Base-by-base conservation (phyloP, 2,113 vertebrate species). In the Camelus bactrianus region DNA sequence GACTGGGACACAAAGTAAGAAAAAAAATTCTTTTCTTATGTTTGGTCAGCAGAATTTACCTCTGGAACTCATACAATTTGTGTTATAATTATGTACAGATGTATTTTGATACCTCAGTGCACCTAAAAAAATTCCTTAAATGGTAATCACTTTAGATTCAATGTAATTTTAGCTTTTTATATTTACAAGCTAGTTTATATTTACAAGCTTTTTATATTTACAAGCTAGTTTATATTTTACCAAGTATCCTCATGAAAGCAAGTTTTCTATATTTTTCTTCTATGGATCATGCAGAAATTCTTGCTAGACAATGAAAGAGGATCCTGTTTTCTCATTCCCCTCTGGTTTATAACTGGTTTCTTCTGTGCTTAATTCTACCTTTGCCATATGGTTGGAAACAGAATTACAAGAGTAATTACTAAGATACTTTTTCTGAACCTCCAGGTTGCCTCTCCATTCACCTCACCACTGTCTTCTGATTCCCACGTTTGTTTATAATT, bases 191-290 rank as follows among this genome's bases (percentile, higher is more conserved):
- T 72, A 56, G 32, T 70, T 69, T 72, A 60, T 85, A 79, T 81
- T 93, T 75, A 38, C 38, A 38, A 93, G 35, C 19, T 83, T 92
- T 93, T 75, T 38, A 32, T 75, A 38, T 81, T 76, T 69, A 35
- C 3, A 77, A 70, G 20, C 3, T 72, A 56, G 32, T 70, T 69
- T 72, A 60, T 85, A 79, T 81, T 93, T 75, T 46, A 69, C 15
- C 4, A 70, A 52, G 9, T 22, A 62, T 52, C 48, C 42, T 64
- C n/a, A 79, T 56, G 26, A 76, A 77, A 50, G 26, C 5, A 1
- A 22, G 5, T 67, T 85, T 88, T 89, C 46, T 65, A 11, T 73
- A 52, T 75, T 92, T 92, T 85, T 67, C 54, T 30, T 62, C 2
- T 26, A 35, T 38, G 24, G 14, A 54, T 81, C 5, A 69, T n/a